Base-by-base conservation (phyloP, 2,113 vertebrate species). In the Hymenochirus boettgeri region DNA sequence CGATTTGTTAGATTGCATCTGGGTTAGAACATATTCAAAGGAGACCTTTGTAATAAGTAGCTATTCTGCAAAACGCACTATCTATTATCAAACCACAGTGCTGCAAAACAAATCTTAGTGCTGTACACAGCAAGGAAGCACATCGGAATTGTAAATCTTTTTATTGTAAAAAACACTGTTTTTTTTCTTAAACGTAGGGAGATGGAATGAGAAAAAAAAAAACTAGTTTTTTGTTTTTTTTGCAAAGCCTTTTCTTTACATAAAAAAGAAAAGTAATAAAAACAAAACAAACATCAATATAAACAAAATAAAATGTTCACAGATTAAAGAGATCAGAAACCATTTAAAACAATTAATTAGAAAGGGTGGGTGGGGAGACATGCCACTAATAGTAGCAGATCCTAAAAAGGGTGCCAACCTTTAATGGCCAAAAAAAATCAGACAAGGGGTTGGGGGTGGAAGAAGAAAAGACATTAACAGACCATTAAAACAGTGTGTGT, bases 321-420 rank as follows among this genome's bases (percentile, higher is more conserved):
- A 59, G 47, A 67, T 26, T n/a, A 48, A 31, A 67, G 24, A 51
- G 46, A 42, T 57, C 45, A 71, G 72, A 78, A 65, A 79, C 17
- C 65, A 73, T 81, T 74, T 57, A 83, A 78, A 83, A 78, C 79
- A 84, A 83, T 88, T 89, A 87, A 87, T 88, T 86, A 88, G 75
- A 80, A 83, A 57, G 10, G 10, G 33, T 35, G 33, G 15, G 15
- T 35, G 33, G n/a, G n/a, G n/a, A n/a, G n/a, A 56, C 10, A 13
- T 39, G 31, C 48, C 31, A 59, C n/a, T 51, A 33, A 21, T n/a
- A n/a, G 33, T 18, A 21, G 42, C 31, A 3, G 0, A 29, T 65
- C 31, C 24, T 21, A 17, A 50, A 50, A 39, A 23, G 12, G 46
- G 9, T 19, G 46, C 46, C 21, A 51, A 31, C 12, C 7, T 35